Conservation (phyloP, 2,113 vertebrate species). For the Stegostoma tigrinum region DNA sequence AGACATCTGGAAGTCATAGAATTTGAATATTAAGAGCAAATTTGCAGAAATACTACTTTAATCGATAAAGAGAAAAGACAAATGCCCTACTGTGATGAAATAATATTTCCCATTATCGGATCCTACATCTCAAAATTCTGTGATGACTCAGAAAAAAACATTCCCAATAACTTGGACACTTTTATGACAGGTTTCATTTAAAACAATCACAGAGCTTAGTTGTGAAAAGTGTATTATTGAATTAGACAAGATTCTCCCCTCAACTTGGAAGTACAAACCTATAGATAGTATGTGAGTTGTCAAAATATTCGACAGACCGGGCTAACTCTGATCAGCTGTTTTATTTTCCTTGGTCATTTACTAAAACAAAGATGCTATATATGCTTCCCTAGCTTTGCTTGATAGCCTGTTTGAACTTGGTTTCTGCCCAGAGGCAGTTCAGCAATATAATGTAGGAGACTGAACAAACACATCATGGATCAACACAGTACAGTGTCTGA, state of each 20-base stretch:
- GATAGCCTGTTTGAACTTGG: neutral
- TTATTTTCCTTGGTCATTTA: conserved; percentile 1
- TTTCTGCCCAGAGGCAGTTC: conserved; percentile 13
- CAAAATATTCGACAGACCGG: neutral
- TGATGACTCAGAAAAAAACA: neutral
- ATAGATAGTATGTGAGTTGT: neutral
- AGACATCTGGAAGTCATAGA: too few species aligned
- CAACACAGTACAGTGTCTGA: conserved; percentile 10
- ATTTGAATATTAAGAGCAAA: too few species aligned
- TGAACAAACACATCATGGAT: neutral
- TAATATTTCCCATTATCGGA: neutral
- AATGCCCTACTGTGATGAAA: neutral
- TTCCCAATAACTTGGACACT: neutral
- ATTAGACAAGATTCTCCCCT: neutral
- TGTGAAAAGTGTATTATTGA: neutral
- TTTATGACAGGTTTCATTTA: neutral
- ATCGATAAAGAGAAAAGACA: neutral
- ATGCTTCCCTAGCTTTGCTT: neutral
- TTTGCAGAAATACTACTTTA: neutral
- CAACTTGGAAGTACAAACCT: neutral
- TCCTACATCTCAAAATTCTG: neutral
- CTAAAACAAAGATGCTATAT: conserved; percentile 2
- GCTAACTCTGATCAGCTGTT: neutral
- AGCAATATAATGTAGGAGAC: neutral
- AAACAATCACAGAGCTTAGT: neutral